Conservation (phyloP, 2,888 invertebrate species). For the Nowickia ferox region DNA sequence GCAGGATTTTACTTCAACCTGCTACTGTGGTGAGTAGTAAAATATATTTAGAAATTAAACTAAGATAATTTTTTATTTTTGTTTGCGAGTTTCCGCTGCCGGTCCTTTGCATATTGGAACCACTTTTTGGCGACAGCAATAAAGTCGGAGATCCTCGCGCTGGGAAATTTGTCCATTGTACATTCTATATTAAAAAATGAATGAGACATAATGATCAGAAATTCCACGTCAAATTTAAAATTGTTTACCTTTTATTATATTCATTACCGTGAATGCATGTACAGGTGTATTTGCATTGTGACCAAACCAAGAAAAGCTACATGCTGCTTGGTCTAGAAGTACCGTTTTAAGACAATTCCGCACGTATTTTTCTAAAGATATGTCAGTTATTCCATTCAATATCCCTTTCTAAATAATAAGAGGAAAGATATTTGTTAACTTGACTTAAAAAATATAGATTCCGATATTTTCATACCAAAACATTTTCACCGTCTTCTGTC, state of each 20-base stretch:
- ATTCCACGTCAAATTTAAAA: slow-evolving; percentile 31
- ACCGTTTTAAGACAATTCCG: slow-evolving; percentile 44
- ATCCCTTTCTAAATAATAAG: slow-evolving; percentile 39
- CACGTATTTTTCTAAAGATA: slow-evolving; percentile 47
- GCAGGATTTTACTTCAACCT: too few species aligned
- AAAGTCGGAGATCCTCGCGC: slow-evolving; percentile 7
- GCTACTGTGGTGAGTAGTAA: too few species aligned
- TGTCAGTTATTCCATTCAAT: slow-evolving; percentile 39
- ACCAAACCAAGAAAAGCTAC: slow-evolving; percentile 52
- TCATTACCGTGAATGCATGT: slow-evolving; percentile 34
- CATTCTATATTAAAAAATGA: slow-evolving; percentile 44
- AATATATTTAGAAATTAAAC: too few species aligned
- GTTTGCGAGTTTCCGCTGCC: not conserved
- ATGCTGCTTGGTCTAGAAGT: slow-evolving; percentile 53
- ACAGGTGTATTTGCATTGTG: slow-evolving; percentile 39
- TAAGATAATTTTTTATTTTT: too few species aligned
- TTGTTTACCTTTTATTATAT: slow-evolving; percentile 53
- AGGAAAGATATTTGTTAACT: slow-evolving; percentile 30
- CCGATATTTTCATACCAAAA: slow-evolving; percentile 53
- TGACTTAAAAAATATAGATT: slow-evolving; percentile 48
- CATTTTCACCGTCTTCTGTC: slow-evolving; percentile 44
- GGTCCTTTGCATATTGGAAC: slow-evolving; percentile 46
- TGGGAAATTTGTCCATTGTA: slow-evolving; percentile 50
- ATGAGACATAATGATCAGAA: slow-evolving; percentile 27
- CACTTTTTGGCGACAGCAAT: slow-evolving; percentile 49